phyloP scores from a whole-genome alignment of 2,113 vertebrate genomes.

The Petrocephalus microphthalmus region DNA sequence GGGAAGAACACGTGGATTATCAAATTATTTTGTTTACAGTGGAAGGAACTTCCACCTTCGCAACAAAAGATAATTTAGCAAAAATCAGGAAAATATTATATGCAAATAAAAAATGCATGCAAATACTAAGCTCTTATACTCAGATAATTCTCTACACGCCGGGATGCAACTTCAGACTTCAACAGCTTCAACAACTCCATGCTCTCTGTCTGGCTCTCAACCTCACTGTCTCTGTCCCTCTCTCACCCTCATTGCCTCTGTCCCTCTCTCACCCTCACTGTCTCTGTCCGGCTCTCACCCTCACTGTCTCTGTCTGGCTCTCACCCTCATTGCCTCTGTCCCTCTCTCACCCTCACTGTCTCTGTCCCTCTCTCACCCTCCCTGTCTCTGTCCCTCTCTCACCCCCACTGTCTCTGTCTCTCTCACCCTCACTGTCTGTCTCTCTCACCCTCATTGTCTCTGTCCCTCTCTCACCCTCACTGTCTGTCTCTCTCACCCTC shows the following conservation, averaged over 20 bases:
- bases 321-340: constrained; percentile 16
- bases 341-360: not conserved
- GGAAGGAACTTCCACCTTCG: not conserved
- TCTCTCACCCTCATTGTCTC: not conserved
- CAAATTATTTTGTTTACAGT: not conserved
- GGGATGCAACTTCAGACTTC: constrained; percentile 27
- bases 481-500: not conserved
- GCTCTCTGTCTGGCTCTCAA: not conserved
- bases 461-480: not conserved
- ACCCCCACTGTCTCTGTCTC: not conserved
- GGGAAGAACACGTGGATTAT: not conserved
- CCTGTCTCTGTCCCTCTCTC: constrained; percentile 9
- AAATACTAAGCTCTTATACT: constrained; percentile 44
- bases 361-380: not conserved
- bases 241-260: not conserved
- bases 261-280: constrained; percentile 20
- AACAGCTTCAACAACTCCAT: constrained; percentile 34
- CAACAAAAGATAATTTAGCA: constrained; percentile 25
- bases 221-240: not conserved
- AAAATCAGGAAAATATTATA: constrained; percentile 34
- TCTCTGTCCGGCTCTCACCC: not conserved
- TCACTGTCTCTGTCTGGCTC: constrained; percentile 18
- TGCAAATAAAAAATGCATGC: constrained; percentile 33
- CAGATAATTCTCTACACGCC: not conserved
- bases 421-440: no score